Evolutionary conservation across 2,888 invertebrate species (phyloP).

Genomic region (Cryptophagus acutangulus): DNA sequence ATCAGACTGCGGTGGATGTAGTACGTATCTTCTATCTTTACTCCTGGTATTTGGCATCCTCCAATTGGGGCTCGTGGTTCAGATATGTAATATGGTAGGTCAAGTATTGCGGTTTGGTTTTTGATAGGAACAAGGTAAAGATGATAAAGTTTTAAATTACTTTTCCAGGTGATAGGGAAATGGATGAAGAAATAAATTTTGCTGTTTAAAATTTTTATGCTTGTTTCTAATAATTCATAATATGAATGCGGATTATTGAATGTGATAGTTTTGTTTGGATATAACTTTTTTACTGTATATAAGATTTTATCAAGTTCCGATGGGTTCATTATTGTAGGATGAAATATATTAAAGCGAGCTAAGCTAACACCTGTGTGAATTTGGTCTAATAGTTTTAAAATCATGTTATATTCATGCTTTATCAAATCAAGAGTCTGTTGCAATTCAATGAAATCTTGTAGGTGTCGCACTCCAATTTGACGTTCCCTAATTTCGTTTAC

Average conservation of each 20-base stretch:
- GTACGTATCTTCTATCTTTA: not conserved
- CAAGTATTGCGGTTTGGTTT: not conserved
- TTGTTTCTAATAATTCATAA: not conserved
- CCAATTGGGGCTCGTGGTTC: not conserved
- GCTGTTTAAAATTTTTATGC: not conserved
- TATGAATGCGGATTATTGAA: conserved; percentile 2
- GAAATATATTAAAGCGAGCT: not conserved
- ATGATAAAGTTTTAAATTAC: no score
- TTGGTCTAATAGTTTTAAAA: not conserved
- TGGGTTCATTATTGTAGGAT: not conserved
- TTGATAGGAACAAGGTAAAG: not conserved
- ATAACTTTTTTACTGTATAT: not conserved
- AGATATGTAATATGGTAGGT: not conserved
- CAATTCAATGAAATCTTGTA: conserved; percentile 1
- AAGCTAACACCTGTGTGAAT: not conserved
- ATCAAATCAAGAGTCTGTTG: not conserved
- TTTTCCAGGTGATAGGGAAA: not conserved
- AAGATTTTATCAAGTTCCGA: not conserved
- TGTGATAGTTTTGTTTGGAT: no score
- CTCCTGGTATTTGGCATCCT: not conserved
- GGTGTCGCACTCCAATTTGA: not conserved
- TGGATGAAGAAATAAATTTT: not conserved
- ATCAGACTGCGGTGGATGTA: no score
- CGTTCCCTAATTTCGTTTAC: not conserved
- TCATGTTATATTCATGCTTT: not conserved